Conservation (phyloP, 2,888 invertebrate species). For the Cistogaster globosa region DNA sequence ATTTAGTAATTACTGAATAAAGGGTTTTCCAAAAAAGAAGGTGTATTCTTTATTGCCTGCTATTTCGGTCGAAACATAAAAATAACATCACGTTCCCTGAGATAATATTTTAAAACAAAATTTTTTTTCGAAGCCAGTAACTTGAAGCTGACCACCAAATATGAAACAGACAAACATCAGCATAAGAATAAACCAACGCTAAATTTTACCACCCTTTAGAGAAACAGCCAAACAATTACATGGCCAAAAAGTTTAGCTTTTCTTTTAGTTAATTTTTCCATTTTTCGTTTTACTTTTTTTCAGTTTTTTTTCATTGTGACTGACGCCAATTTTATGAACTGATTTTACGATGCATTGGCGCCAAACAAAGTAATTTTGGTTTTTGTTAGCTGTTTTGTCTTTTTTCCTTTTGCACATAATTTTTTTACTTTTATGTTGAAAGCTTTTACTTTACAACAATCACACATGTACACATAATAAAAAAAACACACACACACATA, state of each 20-base stretch:
- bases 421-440: not conserved
- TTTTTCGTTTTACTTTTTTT: constrained; percentile 20
- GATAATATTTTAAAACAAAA: no score
- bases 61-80: no score
- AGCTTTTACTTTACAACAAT: not conserved
- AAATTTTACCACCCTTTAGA: no score
- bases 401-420: not conserved
- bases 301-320: constrained; percentile 26
- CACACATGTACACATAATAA: not conserved
- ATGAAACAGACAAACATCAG: no score
- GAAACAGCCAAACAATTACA: not conserved
- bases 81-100: no score
- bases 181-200: not conserved
- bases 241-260: constrained; percentile 21
- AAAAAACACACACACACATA: no score
- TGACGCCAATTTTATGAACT: constrained; percentile 70
- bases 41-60: no score
- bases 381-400: constrained; percentile 22
- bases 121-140: no score
- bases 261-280: not conserved
- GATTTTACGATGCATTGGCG: constrained; percentile 70
- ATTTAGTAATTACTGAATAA: no score
- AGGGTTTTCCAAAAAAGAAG: no score
- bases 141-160: no score
- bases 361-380: constrained; percentile 57